Evolutionary conservation across 2,113 vertebrate genomes (phyloP).

Genomic region (Hydrochoerus hydrochaeris): DNA sequence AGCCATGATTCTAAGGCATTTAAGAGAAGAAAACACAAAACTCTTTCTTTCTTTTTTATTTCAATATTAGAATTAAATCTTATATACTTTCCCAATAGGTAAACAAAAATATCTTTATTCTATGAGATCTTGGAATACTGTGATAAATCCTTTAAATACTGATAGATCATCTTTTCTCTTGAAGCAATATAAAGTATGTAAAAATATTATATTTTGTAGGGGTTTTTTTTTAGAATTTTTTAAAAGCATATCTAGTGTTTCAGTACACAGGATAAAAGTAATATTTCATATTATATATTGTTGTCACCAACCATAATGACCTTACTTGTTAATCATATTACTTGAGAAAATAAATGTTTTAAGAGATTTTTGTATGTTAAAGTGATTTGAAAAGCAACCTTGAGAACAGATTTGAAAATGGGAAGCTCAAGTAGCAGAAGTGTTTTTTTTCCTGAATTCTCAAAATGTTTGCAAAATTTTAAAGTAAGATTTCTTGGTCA

Average conservation of each 20-base stretch:
- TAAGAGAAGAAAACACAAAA: conserved; percentile 11
- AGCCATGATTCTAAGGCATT: neutral
- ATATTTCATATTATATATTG: neutral
- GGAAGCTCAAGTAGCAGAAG: conserved; percentile 18
- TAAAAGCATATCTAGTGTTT: neutral
- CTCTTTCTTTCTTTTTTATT: neutral
- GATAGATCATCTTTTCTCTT: conserved; percentile 42
- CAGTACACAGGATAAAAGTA: neutral
- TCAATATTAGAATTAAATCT: conserved; percentile 39
- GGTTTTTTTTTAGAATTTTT: conserved; percentile 35
- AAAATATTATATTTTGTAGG: conserved; percentile 41
- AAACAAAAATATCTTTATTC: conserved; percentile 45
- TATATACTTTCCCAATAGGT: neutral
- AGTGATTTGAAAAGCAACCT: conserved; percentile 57
- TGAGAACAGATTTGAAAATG: conserved; percentile 69
- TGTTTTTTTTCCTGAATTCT: conserved; percentile 54
- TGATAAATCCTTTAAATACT: conserved; percentile 61
- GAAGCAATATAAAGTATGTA: conserved; percentile 24
- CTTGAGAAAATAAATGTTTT: conserved; percentile 25
- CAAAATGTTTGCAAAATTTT: conserved; percentile 66
- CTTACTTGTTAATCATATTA: conserved; percentile 44
- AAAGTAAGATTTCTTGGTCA: conserved; percentile 2
- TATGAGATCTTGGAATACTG: conserved; percentile 40
- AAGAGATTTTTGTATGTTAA: neutral
- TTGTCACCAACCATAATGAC: neutral